Evolutionary conservation across 2,113 vertebrate genomes (phyloP).

Genomic region (Hyaena hyaena): DNA sequence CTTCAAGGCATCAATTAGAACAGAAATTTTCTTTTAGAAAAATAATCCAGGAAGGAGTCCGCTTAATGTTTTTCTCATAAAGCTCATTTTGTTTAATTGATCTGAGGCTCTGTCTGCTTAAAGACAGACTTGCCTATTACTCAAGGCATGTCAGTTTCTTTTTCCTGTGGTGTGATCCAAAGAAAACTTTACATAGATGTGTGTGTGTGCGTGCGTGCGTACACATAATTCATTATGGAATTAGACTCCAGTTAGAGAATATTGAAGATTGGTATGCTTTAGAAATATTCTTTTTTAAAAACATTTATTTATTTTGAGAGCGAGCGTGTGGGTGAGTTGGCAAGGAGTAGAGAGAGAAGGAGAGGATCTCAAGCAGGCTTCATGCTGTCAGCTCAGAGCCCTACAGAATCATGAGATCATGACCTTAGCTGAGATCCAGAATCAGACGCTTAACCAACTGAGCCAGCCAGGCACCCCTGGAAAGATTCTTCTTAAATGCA

Average conservation of each 20-base stretch:
- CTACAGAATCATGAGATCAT: too few relatives aligned
- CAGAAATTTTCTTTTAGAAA: slow-evolving; percentile 68
- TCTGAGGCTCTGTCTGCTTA: not conserved
- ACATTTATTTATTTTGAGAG: too few relatives aligned
- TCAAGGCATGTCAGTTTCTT: not conserved
- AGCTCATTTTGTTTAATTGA: slow-evolving; percentile 65
- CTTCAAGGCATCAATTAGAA: slow-evolving; percentile 82
- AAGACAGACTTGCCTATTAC: not conserved
- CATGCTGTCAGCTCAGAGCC: too few relatives aligned
- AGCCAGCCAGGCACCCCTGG: too few relatives aligned
- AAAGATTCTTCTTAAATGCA: not conserved
- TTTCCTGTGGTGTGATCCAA: not conserved
- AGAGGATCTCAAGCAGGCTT: too few relatives aligned
- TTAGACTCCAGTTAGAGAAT: not conserved
- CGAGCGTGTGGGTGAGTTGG: too few relatives aligned
- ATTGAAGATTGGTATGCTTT: not conserved
- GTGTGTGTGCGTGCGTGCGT: not conserved
- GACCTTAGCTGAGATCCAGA: too few relatives aligned
- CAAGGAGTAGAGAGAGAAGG: too few relatives aligned
- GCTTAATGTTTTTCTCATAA: slow-evolving; percentile 55
- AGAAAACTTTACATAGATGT: not conserved
- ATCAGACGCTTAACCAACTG: too few relatives aligned
- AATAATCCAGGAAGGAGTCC: slow-evolving; percentile 60
- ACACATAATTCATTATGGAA: not conserved
- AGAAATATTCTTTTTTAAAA: not conserved